phyloP scores from a whole-genome alignment of 2,113 vertebrate genomes.

The Brienomyrus longianalis region DNA sequence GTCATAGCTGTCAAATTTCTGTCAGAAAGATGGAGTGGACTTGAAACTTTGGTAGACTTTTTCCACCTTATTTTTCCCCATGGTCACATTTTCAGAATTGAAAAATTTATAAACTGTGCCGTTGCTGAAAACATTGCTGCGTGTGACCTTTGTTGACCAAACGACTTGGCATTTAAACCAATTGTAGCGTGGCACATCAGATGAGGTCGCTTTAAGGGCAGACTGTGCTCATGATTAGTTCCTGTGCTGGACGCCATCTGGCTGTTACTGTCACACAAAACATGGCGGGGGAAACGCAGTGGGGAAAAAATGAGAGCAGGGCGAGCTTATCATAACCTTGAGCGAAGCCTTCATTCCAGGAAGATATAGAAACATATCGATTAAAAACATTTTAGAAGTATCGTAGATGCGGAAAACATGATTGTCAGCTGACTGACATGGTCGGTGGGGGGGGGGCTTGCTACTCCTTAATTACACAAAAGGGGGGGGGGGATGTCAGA shows the following conservation, averaged over 20 bases:
- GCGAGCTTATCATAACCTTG: neutral
- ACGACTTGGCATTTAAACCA: neutral
- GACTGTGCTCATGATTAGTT: neutral
- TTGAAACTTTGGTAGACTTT: neutral
- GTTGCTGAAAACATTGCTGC: neutral
- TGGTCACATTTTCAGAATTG: neutral
- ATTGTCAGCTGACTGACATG: neutral
- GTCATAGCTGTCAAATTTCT: neutral
- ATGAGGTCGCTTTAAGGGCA: neutral
- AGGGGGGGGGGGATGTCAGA: neutral
- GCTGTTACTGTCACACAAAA: neutral
- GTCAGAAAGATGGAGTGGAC: neutral
- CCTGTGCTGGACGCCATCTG: neutral
- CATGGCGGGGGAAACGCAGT: neutral
- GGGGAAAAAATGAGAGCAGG: neutral
- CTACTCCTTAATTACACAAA: neutral
- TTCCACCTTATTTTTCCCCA: neutral
- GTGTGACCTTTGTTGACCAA: neutral
- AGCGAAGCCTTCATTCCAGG: neutral
- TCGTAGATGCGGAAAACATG: neutral
- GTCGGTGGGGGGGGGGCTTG: neutral
- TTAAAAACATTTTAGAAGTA: neutral
- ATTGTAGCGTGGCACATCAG: neutral
- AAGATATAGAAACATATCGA: neutral
- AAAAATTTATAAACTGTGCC: neutral